Conservation (phyloP, 2,113 vertebrate species). For the Ginglymostoma cirratum region DNA sequence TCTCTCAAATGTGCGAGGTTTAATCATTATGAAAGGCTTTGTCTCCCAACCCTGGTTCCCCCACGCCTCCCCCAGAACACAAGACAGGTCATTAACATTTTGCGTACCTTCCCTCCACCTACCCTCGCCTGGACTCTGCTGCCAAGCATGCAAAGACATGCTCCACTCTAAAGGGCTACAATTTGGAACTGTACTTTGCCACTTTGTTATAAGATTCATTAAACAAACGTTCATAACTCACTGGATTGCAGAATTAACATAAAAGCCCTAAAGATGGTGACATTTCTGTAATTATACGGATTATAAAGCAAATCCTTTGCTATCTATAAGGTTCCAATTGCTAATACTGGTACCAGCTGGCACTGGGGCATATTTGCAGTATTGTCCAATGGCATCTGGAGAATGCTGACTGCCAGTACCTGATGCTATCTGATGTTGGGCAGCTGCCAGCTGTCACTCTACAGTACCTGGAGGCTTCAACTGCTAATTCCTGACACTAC, state of each 20-base stretch:
- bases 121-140: too few relatives aligned
- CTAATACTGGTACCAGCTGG: conserved; percentile 16
- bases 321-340: not conserved
- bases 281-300: conserved; percentile 8
- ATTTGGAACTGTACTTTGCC: not conserved
- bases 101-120: too few relatives aligned
- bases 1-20: too few relatives aligned
- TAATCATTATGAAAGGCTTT: too few relatives aligned
- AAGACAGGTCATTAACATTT: too few relatives aligned
- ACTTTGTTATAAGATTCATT: not conserved
- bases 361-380: not conserved
- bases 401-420: conserved; percentile 24
- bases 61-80: too few relatives aligned
- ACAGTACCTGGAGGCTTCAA: not conserved
- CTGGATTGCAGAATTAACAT: not conserved
- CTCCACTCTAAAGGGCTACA: not conserved
- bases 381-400: not conserved
- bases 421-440: conserved; percentile 1
- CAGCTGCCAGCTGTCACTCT: conserved; percentile 17
- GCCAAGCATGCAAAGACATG: not conserved
- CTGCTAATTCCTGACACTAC: conserved; percentile 16
- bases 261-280: not conserved
- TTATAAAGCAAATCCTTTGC: conserved; percentile 9
- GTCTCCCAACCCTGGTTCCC: too few relatives aligned
- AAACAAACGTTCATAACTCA: not conserved